Evolutionary conservation across 2,888 invertebrate genomes (phyloP).

Genomic region (Oscheius sp.): DNA sequence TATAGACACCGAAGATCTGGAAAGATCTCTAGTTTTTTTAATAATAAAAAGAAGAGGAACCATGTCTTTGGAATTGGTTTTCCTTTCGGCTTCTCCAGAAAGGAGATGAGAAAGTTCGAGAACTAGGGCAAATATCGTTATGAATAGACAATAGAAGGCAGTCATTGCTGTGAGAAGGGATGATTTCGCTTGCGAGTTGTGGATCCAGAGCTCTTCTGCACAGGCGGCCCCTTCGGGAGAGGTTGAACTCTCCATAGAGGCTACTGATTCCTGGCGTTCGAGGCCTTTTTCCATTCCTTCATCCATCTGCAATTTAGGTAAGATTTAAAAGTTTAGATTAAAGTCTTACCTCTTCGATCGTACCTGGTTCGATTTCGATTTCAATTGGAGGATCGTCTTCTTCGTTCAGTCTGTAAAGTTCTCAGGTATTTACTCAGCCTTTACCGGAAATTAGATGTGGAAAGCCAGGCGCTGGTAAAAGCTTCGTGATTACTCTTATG

Average conservation of each 20-base stretch:
- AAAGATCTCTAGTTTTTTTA: neutral
- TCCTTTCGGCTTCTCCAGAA: constrained; percentile 55
- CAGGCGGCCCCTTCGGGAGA: constrained; percentile 29
- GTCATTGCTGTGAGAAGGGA: constrained; percentile 60
- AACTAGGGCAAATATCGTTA: constrained; percentile 65
- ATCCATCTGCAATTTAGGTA: neutral
- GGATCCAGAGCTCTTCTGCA: constrained; percentile 46
- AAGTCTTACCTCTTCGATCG: neutral
- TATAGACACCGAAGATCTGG: constrained; percentile 65
- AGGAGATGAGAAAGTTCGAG: constrained; percentile 64
- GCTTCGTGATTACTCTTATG: neutral
- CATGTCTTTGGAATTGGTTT: constrained; percentile 58
- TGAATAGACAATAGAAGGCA: constrained; percentile 55
- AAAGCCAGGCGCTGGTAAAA: constrained; percentile 50
- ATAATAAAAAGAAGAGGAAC: constrained; percentile 28
- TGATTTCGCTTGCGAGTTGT: constrained; percentile 42
- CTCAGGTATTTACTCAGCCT: constrained; percentile 7
- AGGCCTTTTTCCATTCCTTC: constrained; percentile 1
- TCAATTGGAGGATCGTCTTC: constrained; percentile 1
- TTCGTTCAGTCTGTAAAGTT: neutral
- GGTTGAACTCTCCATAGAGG: constrained; percentile 18
- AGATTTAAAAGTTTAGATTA: neutral
- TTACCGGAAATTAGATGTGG: constrained; percentile 51
- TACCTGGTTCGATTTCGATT: neutral
- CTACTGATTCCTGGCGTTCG: neutral